Evolutionary conservation across 2,888 invertebrate species (phyloP), one percentile per base, ranked within the genome.

Genomic region (Euplagia quadripunctaria): DNA sequence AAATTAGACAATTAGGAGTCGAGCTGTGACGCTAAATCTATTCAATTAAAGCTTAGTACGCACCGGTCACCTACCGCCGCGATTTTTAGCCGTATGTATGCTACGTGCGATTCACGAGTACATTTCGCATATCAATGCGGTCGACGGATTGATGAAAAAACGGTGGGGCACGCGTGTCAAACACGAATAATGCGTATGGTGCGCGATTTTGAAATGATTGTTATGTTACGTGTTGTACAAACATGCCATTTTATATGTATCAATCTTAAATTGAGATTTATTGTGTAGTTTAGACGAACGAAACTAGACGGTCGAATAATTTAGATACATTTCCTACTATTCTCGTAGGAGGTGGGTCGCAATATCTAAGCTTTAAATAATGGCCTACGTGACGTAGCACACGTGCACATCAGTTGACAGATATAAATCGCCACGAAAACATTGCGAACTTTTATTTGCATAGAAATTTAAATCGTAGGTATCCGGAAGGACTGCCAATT

Each of bases 1-100:
- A 96, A 96, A 95, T 95, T 94, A 96, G 94, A 94, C 96, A 92
- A 95, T 96, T 96, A 96, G 87, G 93, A 96, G 94, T 94, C 96
- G 88, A 79, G 71, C 77, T 91, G 91, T 92, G 93, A 86, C 86
- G 91, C 91, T 89, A 90, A 89, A 94, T 94, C 95, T 95, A 96
- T 96, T 93, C 88, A 94, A 95, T 96, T 96, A 95, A 94, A 94
- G 91, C 95, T 85, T 91, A 86, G 87, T 93, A 93, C 92, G 94
- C 92, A 84, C 86, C 87, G 90, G 92, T 90, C 92, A 95, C 96
- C 96, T 95, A 94, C 96, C 95, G 95, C 95, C 89, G 84, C 86
- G 96, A 94, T 95, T 96, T 93, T 95, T 94, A 94, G 93, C 94
- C 92, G 92, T 96, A 95, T 95, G 96, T 95, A 96, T 95, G 93